phyloP scores from a whole-genome alignment of 2,113 vertebrate genomes.

The Chionomys nivalis region DNA sequence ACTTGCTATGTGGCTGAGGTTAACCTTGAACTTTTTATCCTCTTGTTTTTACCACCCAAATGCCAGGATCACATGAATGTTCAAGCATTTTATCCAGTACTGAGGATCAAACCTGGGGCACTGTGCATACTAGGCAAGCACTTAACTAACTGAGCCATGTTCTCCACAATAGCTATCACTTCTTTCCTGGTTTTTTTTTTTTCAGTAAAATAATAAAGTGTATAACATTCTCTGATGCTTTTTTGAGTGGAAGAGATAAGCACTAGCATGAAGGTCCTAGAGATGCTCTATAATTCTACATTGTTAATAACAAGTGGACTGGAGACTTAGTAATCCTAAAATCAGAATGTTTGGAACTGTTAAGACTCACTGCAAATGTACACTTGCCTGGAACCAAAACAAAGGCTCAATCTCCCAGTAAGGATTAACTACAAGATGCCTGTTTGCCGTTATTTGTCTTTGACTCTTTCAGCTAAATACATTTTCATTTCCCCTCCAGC shows the following conservation, averaged over 20 bases:
- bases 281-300: background rate
- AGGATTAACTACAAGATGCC: conserved; percentile 25
- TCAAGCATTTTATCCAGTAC: background rate
- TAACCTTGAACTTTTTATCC: background rate
- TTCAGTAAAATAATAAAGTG: background rate
- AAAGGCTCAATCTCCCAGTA: background rate
- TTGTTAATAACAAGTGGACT: background rate
- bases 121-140: background rate
- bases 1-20: background rate
- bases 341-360: background rate
- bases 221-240: background rate
- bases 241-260: background rate
- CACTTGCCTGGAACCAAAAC: background rate
- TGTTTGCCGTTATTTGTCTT: conserved; percentile 41
- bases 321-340: background rate
- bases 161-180: background rate
- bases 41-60: background rate
- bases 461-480: conserved; percentile 35
- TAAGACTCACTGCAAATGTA: background rate
- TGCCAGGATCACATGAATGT: background rate
- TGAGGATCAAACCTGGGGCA: background rate
- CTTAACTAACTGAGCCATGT: background rate
- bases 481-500: conserved; percentile 38
- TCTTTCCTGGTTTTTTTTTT: background rate
- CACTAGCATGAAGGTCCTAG: background rate